Base-by-base conservation (phyloP, 2,797 vertebrate species). In the Parotocinclus haroldoi region DNA sequence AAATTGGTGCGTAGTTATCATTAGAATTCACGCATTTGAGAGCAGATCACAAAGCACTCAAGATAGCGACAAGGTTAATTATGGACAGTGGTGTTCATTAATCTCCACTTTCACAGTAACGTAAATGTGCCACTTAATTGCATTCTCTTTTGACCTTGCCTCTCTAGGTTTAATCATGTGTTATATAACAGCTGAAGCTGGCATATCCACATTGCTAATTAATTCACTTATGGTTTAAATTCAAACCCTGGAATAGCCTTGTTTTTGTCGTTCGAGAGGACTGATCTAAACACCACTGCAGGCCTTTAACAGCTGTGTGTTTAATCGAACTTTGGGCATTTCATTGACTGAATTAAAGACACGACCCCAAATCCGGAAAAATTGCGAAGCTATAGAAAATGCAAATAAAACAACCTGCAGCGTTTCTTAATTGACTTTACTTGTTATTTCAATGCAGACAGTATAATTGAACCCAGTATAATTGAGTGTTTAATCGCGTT, bases 301-400 rank as follows among this genome's bases (percentile, higher is more conserved):
- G 27, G 19, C 9, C 56, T 53, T n/a, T 7, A 62, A 61, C 17
- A 50, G 9, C 9, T 53, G n/a, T 53, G 60, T 52, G 37, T 71
- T 71, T 66, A 50, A 62, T 61, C 42, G 40, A 39, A 36, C 42
- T 49, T n/a, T n/a, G n/a, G n/a, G n/a, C n/a, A 18, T 27, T 63
- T 40, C n/a, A n/a, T 12, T 50, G 27, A 63, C 45, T 13, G 7
- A 37, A 45, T 63, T 60, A 63, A 37, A 60, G 49, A 2, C 5
- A 27, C 27, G 5, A 27, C 27, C 27, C 27, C 27, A 27, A 27
- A 27, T 27, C 27, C 2, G 27, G 5, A 27, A 27, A 27, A 27
- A 5, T 2, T 27, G 27, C 27, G 27, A 27, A 27, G 27, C 5
- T 27, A 27, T 27, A 2, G 27, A 27, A 27, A 5, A 5, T 5